Evolutionary conservation across 53 echinoderm and acorn worm species (phyloP).

Genomic region (Echinometra lucunter): DNA sequence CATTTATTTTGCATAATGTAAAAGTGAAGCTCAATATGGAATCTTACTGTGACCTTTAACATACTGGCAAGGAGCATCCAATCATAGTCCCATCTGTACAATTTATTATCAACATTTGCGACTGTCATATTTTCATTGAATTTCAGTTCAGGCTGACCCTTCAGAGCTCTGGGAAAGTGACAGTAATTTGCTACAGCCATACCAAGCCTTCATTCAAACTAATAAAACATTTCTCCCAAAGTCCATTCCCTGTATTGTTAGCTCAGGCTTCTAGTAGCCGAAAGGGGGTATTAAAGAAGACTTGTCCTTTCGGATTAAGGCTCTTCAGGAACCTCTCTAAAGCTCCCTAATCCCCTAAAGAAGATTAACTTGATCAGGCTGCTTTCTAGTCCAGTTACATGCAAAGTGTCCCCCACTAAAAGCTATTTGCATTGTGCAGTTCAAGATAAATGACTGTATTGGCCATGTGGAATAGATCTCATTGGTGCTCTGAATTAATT

Average conservation of each 20-base stretch:
- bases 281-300: not conserved
- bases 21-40: not conserved
- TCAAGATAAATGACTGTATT: not conserved
- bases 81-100: not conserved
- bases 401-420: not conserved
- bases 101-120: not conserved
- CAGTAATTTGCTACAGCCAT: not conserved
- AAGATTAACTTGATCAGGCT: slow-evolving; percentile 18
- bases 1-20: not conserved
- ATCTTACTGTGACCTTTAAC: not conserved
- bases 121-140: not conserved
- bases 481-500: not conserved
- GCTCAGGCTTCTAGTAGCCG: not conserved
- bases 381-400: not conserved
- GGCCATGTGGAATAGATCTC: not conserved
- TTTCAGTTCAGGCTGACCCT: not conserved
- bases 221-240: not conserved
- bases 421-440: not conserved
- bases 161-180: not conserved
- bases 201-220: not conserved
- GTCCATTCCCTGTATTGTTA: slow-evolving; percentile 10
- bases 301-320: not conserved
- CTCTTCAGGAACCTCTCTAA: slow-evolving; percentile 1
- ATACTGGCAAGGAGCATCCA: not conserved
- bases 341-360: slow-evolving; percentile 12